A percentile compares a stretch with the other conserved stretches of the same genome.
phyloP scores from a whole-genome alignment of 2,888 invertebrate genomes.

The Eupithecia dodoneata region DNA sequence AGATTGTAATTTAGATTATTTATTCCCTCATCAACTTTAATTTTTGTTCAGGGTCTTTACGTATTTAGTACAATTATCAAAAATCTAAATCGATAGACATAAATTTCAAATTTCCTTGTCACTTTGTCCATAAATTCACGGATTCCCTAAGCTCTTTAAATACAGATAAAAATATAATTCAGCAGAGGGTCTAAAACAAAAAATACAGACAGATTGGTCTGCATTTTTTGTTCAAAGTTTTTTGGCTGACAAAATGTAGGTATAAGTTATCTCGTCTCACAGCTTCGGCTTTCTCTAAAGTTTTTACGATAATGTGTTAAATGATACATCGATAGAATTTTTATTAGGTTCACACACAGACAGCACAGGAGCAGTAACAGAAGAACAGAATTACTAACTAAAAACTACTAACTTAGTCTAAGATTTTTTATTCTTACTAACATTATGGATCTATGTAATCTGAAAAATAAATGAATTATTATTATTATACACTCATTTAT shows the following conservation, averaged over 20 bases:
- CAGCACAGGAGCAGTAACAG: no score
- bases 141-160: not conserved
- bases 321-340: not conserved
- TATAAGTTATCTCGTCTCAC: not conserved
- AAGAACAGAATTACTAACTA: no score
- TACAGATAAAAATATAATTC: not conserved
- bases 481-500: no score
- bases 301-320: not conserved
- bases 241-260: not conserved
- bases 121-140: not conserved
- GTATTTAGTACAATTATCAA: not conserved
- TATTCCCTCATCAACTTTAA: constrained; percentile 1
- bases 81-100: not conserved
- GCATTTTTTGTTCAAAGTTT: not conserved
- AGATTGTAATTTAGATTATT: not conserved
- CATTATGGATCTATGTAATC: no score
- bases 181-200: not conserved
- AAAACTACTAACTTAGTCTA: no score
- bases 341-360: no score
- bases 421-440: no score
- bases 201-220: not conserved
- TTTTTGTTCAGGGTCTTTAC: not conserved
- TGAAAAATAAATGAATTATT: no score
- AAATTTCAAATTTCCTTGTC: not conserved
- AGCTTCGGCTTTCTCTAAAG: not conserved